phyloP scores from a whole-genome alignment of 2,888 invertebrate species.

The Brachycybe producta region DNA sequence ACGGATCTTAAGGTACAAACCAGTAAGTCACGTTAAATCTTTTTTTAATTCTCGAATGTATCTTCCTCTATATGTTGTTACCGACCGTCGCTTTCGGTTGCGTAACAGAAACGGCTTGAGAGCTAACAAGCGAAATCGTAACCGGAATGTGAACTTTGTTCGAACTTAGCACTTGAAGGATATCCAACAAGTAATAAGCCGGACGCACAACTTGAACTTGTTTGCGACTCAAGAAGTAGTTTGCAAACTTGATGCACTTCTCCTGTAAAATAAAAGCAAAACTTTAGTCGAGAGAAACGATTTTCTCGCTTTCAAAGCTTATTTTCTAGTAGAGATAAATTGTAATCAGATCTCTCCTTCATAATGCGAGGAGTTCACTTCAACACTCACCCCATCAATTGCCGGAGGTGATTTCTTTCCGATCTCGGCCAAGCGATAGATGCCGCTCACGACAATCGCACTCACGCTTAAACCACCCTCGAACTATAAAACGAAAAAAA shows the following conservation, averaged over 20 bases:
- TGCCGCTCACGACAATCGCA: slow-evolving; percentile 47
- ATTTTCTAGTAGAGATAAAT: too few species aligned
- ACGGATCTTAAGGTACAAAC: slow-evolving; percentile 28
- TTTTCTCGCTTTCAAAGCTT: too few species aligned
- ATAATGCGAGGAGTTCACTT: background rate
- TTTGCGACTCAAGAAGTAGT: slow-evolving; percentile 76
- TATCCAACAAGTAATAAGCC: slow-evolving; percentile 64
- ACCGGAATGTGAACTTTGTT: slow-evolving; percentile 48
- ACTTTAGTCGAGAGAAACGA: background rate
- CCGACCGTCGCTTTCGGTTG: too few species aligned
- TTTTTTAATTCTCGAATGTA: too few species aligned
- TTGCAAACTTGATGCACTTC: slow-evolving; percentile 76
- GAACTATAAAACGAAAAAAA: slow-evolving; percentile 52
- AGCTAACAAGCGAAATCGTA: background rate
- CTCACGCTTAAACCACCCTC: slow-evolving; percentile 58
- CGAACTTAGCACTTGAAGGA: slow-evolving; percentile 52
- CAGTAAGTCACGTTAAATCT: slow-evolving; percentile 1
- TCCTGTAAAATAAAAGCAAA: slow-evolving; percentile 37
- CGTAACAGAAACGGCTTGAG: background rate
- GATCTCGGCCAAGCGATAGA: slow-evolving; percentile 47
- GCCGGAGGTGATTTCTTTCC: slow-evolving; percentile 53
- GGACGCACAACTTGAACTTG: slow-evolving; percentile 78
- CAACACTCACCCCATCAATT: slow-evolving; percentile 40
- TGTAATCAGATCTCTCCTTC: too few species aligned
- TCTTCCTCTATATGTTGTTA: too few species aligned